Conservation (phyloP, 2,797 vertebrate species). For the Spinibarbus caldwelli region DNA sequence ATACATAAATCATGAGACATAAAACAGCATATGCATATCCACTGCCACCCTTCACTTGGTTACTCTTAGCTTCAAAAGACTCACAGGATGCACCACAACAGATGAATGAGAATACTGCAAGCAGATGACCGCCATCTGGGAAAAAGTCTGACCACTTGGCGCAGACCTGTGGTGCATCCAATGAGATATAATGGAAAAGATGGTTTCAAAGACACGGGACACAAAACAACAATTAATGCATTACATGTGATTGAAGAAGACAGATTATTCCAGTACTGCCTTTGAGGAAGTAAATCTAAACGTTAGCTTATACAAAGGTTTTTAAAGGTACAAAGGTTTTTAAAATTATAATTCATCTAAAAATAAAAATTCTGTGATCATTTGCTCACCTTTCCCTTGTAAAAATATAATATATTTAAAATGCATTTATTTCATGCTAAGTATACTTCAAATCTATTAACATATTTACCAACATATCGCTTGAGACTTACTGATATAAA, state of each 20-base stretch:
- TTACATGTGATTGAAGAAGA: neutral
- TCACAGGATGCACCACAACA: constrained; percentile 71
- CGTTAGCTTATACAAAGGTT: neutral
- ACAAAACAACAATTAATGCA: constrained; percentile 8
- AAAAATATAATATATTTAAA: too few species aligned
- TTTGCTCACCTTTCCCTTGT: too few species aligned
- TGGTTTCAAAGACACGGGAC: constrained; percentile 35
- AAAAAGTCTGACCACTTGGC: constrained; percentile 45
- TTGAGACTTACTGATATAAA: too few species aligned
- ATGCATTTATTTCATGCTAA: too few species aligned
- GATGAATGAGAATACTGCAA: constrained; percentile 76
- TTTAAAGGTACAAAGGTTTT: neutral
- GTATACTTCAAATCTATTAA: too few species aligned
- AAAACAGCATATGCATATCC: constrained; percentile 56
- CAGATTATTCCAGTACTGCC: neutral
- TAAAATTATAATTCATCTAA: too few species aligned
- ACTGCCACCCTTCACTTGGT: constrained; percentile 42
- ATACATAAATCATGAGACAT: constrained; percentile 55
- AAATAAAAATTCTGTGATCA: too few species aligned
- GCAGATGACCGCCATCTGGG: constrained; percentile 87
- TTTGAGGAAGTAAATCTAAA: neutral
- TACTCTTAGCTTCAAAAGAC: constrained; percentile 55
- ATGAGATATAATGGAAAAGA: constrained; percentile 50
- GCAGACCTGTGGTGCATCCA: constrained; percentile 43
- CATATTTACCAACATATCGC: too few species aligned